Evolutionary conservation across 2,113 vertebrate species (phyloP).

Genomic region (Pogonocichla stellata): DNA sequence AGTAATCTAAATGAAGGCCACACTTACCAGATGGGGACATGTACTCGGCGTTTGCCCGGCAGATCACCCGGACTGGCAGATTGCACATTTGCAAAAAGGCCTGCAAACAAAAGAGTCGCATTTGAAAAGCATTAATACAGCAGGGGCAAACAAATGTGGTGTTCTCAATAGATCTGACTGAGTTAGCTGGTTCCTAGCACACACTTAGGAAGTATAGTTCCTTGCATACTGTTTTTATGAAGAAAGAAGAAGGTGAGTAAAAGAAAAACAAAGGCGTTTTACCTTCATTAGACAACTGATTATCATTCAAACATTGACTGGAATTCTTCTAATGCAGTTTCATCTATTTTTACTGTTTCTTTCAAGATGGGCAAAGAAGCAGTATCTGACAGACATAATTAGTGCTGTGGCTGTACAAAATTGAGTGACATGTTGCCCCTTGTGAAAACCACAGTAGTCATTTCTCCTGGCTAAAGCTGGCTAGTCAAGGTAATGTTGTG

Average conservation of each 20-base stretch:
- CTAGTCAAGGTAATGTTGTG: neutral
- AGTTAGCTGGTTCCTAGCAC: neutral
- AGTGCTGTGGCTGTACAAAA: neutral
- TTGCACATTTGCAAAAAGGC: constrained; percentile 88
- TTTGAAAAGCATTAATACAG: constrained; percentile 31
- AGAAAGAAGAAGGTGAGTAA: neutral
- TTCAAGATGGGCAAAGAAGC: neutral
- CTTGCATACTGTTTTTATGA: neutral
- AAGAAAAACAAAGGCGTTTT: neutral
- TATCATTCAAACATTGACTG: neutral
- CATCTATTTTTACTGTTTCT: neutral
- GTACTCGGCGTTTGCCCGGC: constrained; percentile 84
- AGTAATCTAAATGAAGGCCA: constrained; percentile 66
- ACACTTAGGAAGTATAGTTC: accelerated
- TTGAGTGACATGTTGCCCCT: neutral
- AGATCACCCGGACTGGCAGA: constrained; percentile 83
- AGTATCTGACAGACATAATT: neutral
- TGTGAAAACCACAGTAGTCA: neutral
- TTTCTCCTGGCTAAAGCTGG: neutral
- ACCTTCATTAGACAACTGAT: neutral
- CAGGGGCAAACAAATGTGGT: neutral
- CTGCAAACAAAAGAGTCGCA: constrained; percentile 71
- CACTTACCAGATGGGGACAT: constrained; percentile 91
- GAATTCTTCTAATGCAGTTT: neutral
- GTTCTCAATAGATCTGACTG: neutral